A percentile compares a stretch with the other conserved stretches of the same genome.
phyloP scores from a whole-genome alignment of 1,140 invertebrate species.

The Liolophura sinensis region DNA sequence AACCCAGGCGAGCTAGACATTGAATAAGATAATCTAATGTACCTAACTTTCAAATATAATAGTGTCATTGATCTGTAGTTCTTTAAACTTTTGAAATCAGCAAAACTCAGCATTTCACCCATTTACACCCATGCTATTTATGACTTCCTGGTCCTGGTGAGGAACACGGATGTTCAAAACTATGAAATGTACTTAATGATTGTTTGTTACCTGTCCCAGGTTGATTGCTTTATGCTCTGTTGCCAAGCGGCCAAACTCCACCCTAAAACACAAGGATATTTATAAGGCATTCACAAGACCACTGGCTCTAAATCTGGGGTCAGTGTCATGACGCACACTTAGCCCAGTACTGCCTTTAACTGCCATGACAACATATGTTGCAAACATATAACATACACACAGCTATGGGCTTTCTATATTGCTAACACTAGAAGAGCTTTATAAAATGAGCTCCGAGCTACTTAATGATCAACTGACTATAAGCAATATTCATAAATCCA shows the following conservation, averaged over 20 bases:
- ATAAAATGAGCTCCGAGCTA: too few species aligned
- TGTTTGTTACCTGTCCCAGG: slow-evolving; percentile 75
- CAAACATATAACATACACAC: too few species aligned
- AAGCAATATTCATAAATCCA: too few species aligned
- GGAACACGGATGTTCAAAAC: background rate
- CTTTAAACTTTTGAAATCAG: background rate
- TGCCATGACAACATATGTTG: too few species aligned
- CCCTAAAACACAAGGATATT: slow-evolving; percentile 68
- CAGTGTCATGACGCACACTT: too few species aligned
- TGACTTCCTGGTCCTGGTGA: background rate
- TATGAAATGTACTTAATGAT: background rate
- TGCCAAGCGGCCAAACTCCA: slow-evolving; percentile 90
- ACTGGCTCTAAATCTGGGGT: too few species aligned
- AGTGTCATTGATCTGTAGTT: background rate
- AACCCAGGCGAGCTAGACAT: background rate
- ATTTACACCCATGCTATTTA: background rate
- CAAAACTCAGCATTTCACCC: background rate
- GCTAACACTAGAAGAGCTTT: too few species aligned
- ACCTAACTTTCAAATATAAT: too few species aligned
- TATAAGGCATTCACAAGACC: too few species aligned
- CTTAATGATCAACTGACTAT: too few species aligned
- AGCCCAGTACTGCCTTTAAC: too few species aligned
- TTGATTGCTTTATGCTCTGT: slow-evolving; percentile 89
- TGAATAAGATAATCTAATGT: background rate
- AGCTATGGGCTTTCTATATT: too few species aligned